Conservation (phyloP, 2,888 invertebrate genomes). For the Drosophila buzzatii region DNA sequence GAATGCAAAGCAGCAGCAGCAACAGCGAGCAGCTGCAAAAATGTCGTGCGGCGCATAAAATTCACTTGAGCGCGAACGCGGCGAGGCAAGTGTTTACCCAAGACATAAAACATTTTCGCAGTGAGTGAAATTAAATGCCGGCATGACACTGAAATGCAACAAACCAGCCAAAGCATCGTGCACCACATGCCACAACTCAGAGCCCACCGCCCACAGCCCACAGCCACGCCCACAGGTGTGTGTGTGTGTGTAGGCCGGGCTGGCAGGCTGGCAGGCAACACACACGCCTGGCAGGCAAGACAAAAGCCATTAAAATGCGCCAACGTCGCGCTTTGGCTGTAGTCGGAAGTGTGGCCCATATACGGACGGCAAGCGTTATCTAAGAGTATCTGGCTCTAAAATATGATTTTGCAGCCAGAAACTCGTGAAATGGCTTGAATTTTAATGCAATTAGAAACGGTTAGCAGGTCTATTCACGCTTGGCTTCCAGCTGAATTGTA, state of each 20-base stretch:
- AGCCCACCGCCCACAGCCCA: too few relatives aligned
- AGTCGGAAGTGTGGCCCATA: conserved; percentile 66
- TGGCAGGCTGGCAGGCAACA: conserved; percentile 7
- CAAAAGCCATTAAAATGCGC: conserved; percentile 78
- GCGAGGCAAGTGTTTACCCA: conserved; percentile 73
- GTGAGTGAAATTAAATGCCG: conserved; percentile 81
- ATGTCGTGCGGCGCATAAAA: conserved; percentile 76
- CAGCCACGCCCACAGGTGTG: conserved; percentile 20
- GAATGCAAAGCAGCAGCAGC: conserved; percentile 46
- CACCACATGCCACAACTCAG: neutral
- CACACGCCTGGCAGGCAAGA: conserved; percentile 41
- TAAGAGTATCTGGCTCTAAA: conserved; percentile 36
- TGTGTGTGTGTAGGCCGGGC: neutral
- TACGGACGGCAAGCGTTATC: conserved; percentile 26
- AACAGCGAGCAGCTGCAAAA: conserved; percentile 60
- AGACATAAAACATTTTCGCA: conserved; percentile 80
- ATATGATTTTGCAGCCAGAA: conserved; percentile 35
- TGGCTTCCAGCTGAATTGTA: neutral
- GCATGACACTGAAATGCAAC: conserved; percentile 79
- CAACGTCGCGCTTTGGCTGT: conserved; percentile 61
- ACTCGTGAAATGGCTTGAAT: conserved; percentile 16
- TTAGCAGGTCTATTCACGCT: neutral
- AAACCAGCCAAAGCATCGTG: conserved; percentile 20
- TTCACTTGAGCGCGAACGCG: conserved; percentile 55
- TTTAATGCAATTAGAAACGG: conserved; percentile 31